Evolutionary conservation across 2,797 vertebrate species (phyloP).

Genomic region (Enteromius paludinosus): DNA sequence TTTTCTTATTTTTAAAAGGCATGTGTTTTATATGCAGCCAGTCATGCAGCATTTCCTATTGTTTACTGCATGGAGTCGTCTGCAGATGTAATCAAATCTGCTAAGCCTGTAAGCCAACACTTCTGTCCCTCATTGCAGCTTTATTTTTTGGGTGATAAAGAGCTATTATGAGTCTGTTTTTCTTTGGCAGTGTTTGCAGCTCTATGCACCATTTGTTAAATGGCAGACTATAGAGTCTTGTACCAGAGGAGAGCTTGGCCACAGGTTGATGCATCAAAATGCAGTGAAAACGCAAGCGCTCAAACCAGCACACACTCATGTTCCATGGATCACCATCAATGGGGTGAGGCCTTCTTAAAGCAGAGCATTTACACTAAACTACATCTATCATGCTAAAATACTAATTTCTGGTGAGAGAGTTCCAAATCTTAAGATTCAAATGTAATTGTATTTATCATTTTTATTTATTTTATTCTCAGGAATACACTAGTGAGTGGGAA

Average conservation of each 20-base stretch:
- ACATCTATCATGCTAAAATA: background rate
- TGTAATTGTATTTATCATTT: too few relatives aligned
- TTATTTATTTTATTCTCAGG: conserved; percentile 54
- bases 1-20: conserved; percentile 69
- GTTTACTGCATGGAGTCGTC: conserved; percentile 86
- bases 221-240: conserved; percentile 75
- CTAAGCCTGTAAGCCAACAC: conserved; percentile 66
- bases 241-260: conserved; percentile 73
- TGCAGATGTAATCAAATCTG: conserved; percentile 66
- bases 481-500: conserved; percentile 71
- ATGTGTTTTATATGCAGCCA: conserved; percentile 77
- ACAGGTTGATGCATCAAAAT: conserved; percentile 82
- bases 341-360: conserved; percentile 76
- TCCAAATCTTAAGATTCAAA: background rate
- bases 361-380: background rate
- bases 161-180: background rate
- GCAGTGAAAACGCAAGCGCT: conserved; percentile 79
- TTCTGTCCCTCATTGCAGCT: background rate
- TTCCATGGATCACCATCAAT: conserved; percentile 89
- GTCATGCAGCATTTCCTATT: conserved; percentile 68
- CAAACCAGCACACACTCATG: conserved; percentile 79
- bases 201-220: conserved; percentile 74
- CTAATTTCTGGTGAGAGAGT: background rate
- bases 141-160: too few relatives aligned
- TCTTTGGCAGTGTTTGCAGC: conserved; percentile 81